phyloP scores from a whole-genome alignment of 2,113 vertebrate species.

The Shinisaurus crocodilurus region DNA sequence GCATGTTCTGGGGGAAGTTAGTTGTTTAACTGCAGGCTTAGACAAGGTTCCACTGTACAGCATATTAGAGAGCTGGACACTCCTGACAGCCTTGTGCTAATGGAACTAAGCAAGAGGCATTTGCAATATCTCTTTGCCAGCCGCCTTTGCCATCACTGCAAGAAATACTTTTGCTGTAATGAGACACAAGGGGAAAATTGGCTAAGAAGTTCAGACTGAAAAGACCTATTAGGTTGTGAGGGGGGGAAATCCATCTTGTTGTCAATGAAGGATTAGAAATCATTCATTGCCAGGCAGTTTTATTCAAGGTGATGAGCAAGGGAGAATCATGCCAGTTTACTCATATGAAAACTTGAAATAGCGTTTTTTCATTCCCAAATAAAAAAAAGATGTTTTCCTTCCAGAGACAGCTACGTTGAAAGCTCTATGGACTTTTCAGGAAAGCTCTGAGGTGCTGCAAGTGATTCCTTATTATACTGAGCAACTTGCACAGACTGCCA shows the following conservation, averaged over 20 bases:
- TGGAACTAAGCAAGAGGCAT: rapidly evolving
- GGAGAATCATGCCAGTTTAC: background rate
- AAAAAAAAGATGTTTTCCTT: rapidly evolving
- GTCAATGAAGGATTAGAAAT: background rate
- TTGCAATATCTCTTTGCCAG: rapidly evolving
- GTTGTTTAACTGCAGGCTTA: background rate
- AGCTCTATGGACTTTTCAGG: background rate
- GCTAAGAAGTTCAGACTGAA: background rate
- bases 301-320: slow-evolving; percentile 12
- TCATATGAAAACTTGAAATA: rapidly evolving
- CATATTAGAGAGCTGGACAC: background rate
- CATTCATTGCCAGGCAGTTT: slow-evolving; percentile 11
- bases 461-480: background rate
- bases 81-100: background rate
- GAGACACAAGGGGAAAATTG: slow-evolving; percentile 29
- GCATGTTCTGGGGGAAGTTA: too few species aligned
- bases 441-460: background rate
- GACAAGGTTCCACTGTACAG: too few species aligned
- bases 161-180: background rate
- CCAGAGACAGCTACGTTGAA: background rate
- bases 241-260: too few species aligned
- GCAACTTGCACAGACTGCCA: background rate
- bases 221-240: background rate
- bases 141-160: rapidly evolving
- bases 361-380: background rate